A percentile compares a stretch with the other conserved stretches of the same genome.
Conservation (phyloP, 2,113 vertebrate genomes). For the Alethe castanea region DNA sequence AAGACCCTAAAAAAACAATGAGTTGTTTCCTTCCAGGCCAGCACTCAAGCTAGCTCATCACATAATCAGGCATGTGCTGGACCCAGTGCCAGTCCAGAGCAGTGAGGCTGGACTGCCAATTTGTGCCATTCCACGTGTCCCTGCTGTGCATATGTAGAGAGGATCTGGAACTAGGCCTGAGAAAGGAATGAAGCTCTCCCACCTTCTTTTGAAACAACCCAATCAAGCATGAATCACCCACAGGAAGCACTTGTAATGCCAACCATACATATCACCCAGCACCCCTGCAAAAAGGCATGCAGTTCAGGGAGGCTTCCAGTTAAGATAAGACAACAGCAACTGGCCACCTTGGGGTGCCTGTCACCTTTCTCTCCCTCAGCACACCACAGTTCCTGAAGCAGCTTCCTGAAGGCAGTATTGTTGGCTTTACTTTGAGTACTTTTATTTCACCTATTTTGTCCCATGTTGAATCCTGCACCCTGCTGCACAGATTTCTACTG, state of each 20-base stretch:
- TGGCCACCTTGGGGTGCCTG: background rate
- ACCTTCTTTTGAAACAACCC: background rate
- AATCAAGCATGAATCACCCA: background rate
- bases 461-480: background rate
- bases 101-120: background rate
- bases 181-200: background rate
- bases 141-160: background rate
- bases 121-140: background rate
- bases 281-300: background rate
- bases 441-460: background rate
- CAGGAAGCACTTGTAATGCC: background rate
- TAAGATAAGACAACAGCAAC: background rate
- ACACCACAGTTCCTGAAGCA: background rate
- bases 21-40: background rate
- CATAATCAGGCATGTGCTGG: background rate
- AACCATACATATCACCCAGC: background rate
- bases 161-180: background rate
- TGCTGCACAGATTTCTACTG: background rate
- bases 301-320: background rate
- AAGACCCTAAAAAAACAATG: background rate
- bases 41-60: background rate
- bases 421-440: background rate
- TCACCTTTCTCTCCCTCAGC: background rate
- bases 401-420: background rate
- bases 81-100: background rate